Conservation (phyloP, 1,140 invertebrate genomes). For the Lepidotrigona ventralis region DNA sequence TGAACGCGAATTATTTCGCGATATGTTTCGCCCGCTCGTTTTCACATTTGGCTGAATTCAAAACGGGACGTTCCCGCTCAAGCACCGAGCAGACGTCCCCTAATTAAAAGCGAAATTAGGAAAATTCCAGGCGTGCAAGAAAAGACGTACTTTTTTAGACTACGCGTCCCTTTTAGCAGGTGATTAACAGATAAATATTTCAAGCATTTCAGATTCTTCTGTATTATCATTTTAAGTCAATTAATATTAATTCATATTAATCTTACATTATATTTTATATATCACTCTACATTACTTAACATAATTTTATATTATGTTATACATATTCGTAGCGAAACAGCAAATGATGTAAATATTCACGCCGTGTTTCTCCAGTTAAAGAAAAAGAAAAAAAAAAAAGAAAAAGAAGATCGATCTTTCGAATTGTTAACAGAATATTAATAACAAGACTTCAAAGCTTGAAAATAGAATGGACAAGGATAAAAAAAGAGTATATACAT, state of each 20-base stretch:
- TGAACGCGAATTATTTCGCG: constrained; percentile 17
- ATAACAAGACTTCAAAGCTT: background rate
- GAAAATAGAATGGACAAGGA: background rate
- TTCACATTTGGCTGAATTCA: background rate
- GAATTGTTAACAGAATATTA: background rate
- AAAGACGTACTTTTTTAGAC: too few relatives aligned
- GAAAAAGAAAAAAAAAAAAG: background rate
- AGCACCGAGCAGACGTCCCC: too few relatives aligned
- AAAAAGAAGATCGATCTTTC: background rate
- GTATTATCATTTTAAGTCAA: too few relatives aligned
- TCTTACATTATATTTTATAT: too few relatives aligned
- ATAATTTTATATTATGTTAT: too few relatives aligned
- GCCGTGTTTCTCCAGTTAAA: background rate
- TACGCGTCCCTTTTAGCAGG: background rate
- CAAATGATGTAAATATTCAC: background rate
- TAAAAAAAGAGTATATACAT: background rate
- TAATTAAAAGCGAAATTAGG: too few relatives aligned
- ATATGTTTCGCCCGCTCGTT: background rate
- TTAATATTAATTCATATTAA: too few relatives aligned
- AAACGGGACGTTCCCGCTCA: too few relatives aligned
- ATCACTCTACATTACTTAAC: too few relatives aligned
- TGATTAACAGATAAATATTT: background rate
- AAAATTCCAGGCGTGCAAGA: too few relatives aligned
- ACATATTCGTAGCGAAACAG: background rate
- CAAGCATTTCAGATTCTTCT: too few relatives aligned